These are phyloP conservation scores for Paragorgia papillata DNA, from an alignment of 92 coral and sea anemone genomes.

Conservation along the genomic window DNA sequence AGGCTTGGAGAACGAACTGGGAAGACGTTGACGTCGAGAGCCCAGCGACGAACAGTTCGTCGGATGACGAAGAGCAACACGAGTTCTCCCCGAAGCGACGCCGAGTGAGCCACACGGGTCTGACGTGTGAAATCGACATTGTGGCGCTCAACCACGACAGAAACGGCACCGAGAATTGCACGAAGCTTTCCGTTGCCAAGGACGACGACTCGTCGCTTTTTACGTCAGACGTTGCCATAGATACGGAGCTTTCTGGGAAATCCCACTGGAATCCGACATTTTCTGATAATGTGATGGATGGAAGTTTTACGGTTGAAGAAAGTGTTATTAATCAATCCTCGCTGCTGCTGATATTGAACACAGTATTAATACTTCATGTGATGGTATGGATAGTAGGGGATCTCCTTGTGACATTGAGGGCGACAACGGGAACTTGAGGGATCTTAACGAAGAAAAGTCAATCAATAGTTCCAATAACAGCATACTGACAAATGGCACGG, in stretches of 20 bases:
- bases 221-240: slow-evolving; percentile 4
- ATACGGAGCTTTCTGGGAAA: slow-evolving; percentile 8
- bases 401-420: background rate
- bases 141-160: background rate
- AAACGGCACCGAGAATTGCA: background rate
- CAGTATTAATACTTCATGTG: background rate
- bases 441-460: background rate
- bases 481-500: too few relatives aligned
- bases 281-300: slow-evolving; percentile 12
- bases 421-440: background rate
- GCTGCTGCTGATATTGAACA: background rate
- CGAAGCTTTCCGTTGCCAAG: background rate
- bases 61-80: slow-evolving; percentile 64
- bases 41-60: background rate
- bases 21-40: slow-evolving; percentile 28
- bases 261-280: background rate
- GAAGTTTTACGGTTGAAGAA: background rate
- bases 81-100: slow-evolving; percentile 66
- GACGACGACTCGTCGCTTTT: background rate
- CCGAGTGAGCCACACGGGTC: slow-evolving; percentile 69
- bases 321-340: background rate
- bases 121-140: slow-evolving; percentile 66
- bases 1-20: slow-evolving; percentile 38
- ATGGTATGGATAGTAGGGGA: background rate
- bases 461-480: slow-evolving; percentile 2